Conservation (phyloP, 1,140 invertebrate genomes). For the Drosophila lini region DNA sequence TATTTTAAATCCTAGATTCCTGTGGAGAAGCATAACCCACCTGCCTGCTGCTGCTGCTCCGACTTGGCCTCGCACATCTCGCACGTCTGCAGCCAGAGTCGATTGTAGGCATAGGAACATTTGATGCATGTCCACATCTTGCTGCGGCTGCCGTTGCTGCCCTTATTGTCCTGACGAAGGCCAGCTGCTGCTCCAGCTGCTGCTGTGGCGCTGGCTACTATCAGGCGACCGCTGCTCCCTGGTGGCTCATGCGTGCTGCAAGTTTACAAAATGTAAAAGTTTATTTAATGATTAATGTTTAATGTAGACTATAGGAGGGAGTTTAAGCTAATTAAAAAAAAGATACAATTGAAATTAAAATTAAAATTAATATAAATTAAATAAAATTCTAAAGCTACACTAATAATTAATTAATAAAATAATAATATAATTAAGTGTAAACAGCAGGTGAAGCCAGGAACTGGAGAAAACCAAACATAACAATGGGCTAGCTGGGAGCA, state of each 20-base stretch:
- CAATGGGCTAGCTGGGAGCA: too few relatives aligned
- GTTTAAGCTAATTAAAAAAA: too few relatives aligned
- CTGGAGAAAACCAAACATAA: neutral
- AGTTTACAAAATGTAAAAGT: neutral
- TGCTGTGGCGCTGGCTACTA: conserved; percentile 19
- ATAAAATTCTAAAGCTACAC: too few relatives aligned
- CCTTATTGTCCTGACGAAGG: conserved; percentile 75
- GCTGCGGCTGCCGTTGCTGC: conserved; percentile 75
- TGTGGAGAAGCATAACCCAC: conserved; percentile 6
- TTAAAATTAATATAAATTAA: too few relatives aligned
- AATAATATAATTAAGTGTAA: too few relatives aligned
- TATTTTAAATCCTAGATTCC: neutral
- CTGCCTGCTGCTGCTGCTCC: conserved; percentile 85
- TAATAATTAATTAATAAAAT: too few relatives aligned
- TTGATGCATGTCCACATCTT: conserved; percentile 94
- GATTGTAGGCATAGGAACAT: conserved; percentile 95
- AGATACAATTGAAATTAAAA: too few relatives aligned
- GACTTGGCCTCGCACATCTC: conserved; percentile 91
- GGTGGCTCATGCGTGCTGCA: conserved; percentile 53
- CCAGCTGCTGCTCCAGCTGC: conserved; percentile 5
- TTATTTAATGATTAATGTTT: too few relatives aligned
- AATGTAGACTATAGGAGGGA: too few relatives aligned
- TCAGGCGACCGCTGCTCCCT: conserved; percentile 23
- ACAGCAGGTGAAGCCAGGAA: neutral
- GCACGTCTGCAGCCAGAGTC: conserved; percentile 90